phyloP scores from a whole-genome alignment of 2,888 invertebrate genomes.

The Coelopa pilipes region DNA sequence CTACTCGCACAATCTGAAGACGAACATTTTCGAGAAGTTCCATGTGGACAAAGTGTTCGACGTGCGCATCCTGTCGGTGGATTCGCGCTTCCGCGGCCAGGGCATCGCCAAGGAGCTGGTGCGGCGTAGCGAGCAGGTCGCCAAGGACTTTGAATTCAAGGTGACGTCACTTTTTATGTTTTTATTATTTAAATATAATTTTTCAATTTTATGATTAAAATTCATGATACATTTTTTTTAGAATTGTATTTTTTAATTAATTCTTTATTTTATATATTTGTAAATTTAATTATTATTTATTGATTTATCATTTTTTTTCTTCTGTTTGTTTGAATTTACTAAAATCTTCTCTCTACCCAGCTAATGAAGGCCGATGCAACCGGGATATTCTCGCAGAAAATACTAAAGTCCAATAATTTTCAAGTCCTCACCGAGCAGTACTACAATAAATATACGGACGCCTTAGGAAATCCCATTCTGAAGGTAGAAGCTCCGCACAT shows the following conservation, averaged over 20 bases:
- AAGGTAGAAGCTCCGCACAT: slow-evolving; percentile 74
- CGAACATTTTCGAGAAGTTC: slow-evolving; percentile 76
- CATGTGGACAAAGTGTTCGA: slow-evolving; percentile 79
- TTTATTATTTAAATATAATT: neutral
- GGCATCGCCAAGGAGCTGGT: slow-evolving; percentile 81
- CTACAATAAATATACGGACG: slow-evolving; percentile 78
- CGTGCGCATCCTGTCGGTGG: slow-evolving; percentile 83
- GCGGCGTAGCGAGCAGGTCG: slow-evolving; percentile 74
- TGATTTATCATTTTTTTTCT: too few relatives aligned
- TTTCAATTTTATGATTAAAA: neutral
- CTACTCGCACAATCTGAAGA: slow-evolving; percentile 75
- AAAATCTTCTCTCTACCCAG: slow-evolving; percentile 60
- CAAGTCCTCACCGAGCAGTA: slow-evolving; percentile 73
- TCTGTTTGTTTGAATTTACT: neutral
- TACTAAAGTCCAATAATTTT: slow-evolving; percentile 76
- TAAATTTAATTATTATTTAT: too few relatives aligned
- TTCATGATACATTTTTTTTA: neutral
- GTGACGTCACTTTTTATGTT: slow-evolving; percentile 64
- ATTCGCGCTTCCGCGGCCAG: slow-evolving; percentile 74
- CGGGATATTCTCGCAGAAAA: slow-evolving; percentile 81
- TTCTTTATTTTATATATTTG: neutral
- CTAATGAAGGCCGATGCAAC: slow-evolving; percentile 85
- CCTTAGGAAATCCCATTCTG: slow-evolving; percentile 72
- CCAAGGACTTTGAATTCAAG: slow-evolving; percentile 76
- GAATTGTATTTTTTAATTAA: neutral